Conservation (phyloP, 2,888 invertebrate species). For the Stenichneumon culpator region DNA sequence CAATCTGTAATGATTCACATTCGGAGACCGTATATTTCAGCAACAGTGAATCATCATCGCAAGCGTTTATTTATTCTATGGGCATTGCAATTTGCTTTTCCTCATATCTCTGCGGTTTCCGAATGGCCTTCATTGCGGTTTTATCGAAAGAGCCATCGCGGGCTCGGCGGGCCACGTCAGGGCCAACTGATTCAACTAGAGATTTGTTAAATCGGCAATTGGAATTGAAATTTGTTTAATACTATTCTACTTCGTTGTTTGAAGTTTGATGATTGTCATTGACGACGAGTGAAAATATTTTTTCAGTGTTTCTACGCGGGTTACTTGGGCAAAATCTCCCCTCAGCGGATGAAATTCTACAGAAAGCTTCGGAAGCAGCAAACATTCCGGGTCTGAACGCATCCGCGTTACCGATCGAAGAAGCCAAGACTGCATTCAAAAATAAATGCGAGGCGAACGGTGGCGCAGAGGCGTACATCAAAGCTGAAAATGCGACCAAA, state of each 20-base stretch:
- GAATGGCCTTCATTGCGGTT: too few species aligned
- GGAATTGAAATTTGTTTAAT: not conserved
- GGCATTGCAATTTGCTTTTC: too few species aligned
- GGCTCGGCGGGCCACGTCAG: too few species aligned
- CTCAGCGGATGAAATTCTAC: constrained; percentile 69
- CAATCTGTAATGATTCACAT: too few species aligned
- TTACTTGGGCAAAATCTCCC: constrained; percentile 61
- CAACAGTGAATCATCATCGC: too few species aligned
- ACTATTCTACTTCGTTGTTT: not conserved
- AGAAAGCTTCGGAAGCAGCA: constrained; percentile 66
- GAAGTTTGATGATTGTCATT: not conserved
- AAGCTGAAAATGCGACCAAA: constrained; percentile 85
- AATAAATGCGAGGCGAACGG: constrained; percentile 90
- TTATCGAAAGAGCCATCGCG: too few species aligned
- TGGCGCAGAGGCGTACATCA: constrained; percentile 86
- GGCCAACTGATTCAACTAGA: not conserved
- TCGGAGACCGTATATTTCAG: too few species aligned
- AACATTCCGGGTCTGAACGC: constrained; percentile 75
- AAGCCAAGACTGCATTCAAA: constrained; percentile 87
- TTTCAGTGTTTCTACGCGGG: constrained; percentile 56
- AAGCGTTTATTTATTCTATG: too few species aligned
- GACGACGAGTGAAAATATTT: constrained; percentile 8
- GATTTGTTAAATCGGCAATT: not conserved
- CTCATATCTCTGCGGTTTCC: too few species aligned
- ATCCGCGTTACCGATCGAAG: constrained; percentile 81